These are phyloP conservation scores for Gouania willdenowi DNA, from an alignment of 2,797 vertebrate species.

Conservation along the genomic window DNA sequence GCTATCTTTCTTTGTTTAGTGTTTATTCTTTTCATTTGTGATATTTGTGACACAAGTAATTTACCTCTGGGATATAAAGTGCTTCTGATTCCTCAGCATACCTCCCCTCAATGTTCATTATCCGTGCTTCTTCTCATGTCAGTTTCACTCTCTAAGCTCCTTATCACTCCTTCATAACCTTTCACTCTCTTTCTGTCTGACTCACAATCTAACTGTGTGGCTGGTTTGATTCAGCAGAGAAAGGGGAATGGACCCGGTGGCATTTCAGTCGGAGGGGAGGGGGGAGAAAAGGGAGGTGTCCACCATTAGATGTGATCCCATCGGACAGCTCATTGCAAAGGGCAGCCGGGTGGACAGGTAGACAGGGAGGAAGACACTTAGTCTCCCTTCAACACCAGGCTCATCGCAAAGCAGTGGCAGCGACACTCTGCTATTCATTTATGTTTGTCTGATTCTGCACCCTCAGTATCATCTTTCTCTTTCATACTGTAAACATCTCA, in stretches of 20 bases:
- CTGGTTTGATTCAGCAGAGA: constrained; percentile 33
- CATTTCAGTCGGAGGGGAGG: constrained; percentile 23
- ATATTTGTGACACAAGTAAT: too few relatives aligned
- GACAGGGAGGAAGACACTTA: constrained; percentile 3
- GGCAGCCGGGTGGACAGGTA: constrained; percentile 27
- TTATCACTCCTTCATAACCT: not conserved
- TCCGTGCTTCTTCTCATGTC: not conserved
- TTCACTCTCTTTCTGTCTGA: not conserved
- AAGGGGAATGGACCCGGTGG: constrained; percentile 41
- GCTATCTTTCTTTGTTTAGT: too few relatives aligned
- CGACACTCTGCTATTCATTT: not conserved
- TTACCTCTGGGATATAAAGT: too few relatives aligned
- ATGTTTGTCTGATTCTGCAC: too few relatives aligned
- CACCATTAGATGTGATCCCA: constrained; percentile 31
- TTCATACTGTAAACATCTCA: too few relatives aligned
- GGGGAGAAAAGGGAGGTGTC: not conserved
- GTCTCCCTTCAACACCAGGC: constrained; percentile 21
- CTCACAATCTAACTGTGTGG: not conserved
- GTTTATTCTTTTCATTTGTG: too few relatives aligned
- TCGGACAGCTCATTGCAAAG: constrained; percentile 24
- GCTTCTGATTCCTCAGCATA: too few relatives aligned
- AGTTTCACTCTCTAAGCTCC: not conserved
- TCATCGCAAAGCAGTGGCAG: not conserved
- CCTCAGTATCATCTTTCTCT: too few relatives aligned
- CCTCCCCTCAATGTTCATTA: too few relatives aligned